Evolutionary conservation across 2,113 vertebrate species (phyloP), one percentile per base, ranked within the genome.

Genomic region (Carassius auratus): DNA sequence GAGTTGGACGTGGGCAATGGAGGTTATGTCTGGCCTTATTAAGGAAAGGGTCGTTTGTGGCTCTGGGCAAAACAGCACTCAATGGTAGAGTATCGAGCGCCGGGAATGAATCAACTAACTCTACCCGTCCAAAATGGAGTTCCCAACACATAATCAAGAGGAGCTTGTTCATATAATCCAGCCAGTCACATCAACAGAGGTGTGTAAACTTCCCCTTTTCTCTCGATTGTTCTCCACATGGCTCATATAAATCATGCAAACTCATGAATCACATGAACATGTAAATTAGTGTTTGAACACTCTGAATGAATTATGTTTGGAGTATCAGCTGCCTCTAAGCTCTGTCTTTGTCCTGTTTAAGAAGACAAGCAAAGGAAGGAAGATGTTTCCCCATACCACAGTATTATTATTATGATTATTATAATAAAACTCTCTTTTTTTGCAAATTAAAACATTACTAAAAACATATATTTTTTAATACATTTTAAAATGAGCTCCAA

Each of bases 1-100:
- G 69, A 85, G 71, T 50, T 48, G 83, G 77, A 71, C 50, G 52
- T 36, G 69, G 30, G 55, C 68, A 68, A 64, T 78, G 50, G 66
- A 79, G 76, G 66, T 19, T 61, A 71, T 42, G 55, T 12, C 21
- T 75, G 77, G 50, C 81, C 30, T 55, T 73, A 81, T 73, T 80
- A 80, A 74, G 62, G 61, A 12, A 85, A 75, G 38, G 73, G 42
- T 61, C 52, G 1, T 62, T 48, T 50, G 33, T 26, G 76, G 66
- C n/a, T 42, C 23, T 69, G 76, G 50, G 62, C 48, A 50, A 68
- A 68, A 68, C 3, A 68, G 38, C 79, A 52, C 62, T 68, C 23
- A 10, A 19, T 23, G 48, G 42, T 68, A 26, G 19, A 48, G 45
- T 69, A 68, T 50, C 14, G 78, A 76, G 23, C n/a, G 42, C 6